phyloP scores from a whole-genome alignment of 2,888 invertebrate genomes.

The Tortricodes alternella region DNA sequence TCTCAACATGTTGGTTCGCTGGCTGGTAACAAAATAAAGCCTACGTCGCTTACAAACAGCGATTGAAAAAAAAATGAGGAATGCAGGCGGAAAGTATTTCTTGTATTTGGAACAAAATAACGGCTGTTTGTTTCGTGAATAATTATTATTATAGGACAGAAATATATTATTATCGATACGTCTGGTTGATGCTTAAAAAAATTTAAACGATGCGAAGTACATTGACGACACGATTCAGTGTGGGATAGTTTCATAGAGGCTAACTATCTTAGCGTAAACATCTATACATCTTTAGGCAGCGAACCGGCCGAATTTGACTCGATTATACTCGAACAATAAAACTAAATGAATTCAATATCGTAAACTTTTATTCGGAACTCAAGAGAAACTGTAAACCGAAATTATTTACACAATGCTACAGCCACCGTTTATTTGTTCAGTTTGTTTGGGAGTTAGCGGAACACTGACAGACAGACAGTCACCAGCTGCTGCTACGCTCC shows the following conservation, averaged over 20 bases:
- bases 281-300: too few relatives aligned
- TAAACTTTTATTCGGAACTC: background rate
- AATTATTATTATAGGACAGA: background rate
- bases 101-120: background rate
- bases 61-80: conserved; percentile 39
- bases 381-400: background rate
- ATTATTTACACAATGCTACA: conserved; percentile 18
- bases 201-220: too few relatives aligned
- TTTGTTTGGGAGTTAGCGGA: conserved; percentile 31
- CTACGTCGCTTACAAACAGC: conserved; percentile 53
- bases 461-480: conserved; percentile 41
- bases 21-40: conserved; percentile 58
- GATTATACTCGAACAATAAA: background rate
- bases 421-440: conserved; percentile 33
- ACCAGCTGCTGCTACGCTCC: conserved; percentile 37
- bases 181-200: too few relatives aligned
- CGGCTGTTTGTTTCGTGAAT: too few relatives aligned
- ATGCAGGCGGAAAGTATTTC: background rate
- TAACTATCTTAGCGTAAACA: too few relatives aligned
- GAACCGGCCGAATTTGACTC: too few relatives aligned
- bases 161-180: too few relatives aligned
- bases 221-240: too few relatives aligned
- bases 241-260: too few relatives aligned
- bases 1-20: conserved; percentile 40
- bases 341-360: background rate